Evolutionary conservation across 2,888 invertebrate genomes (phyloP).

Genomic region (Carcina quercana): DNA sequence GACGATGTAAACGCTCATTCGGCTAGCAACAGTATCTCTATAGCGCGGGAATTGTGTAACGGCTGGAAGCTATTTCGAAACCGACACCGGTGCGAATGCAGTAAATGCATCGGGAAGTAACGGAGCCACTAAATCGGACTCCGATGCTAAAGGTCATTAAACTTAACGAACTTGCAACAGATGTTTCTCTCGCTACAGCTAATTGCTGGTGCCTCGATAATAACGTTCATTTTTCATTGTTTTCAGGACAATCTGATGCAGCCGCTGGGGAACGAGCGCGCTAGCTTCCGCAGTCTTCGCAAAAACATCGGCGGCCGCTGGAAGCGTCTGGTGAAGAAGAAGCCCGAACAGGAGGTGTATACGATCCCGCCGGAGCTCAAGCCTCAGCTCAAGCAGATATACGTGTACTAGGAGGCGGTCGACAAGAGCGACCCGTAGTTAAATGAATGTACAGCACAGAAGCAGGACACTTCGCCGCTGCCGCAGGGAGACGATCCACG

Average conservation of each 20-base stretch:
- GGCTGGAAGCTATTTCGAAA: conserved; percentile 36
- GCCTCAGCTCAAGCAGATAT: conserved; percentile 91
- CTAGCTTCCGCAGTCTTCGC: conserved; percentile 87
- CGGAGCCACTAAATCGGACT: conserved; percentile 40
- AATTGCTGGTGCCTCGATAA: conserved; percentile 15
- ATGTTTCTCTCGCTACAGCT: conserved; percentile 2
- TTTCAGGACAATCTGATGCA: conserved; percentile 87
- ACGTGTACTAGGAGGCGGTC: conserved; percentile 80
- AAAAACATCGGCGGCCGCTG: conserved; percentile 91
- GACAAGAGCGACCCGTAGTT: conserved; percentile 20
- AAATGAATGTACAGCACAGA: conserved; percentile 42
- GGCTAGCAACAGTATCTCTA: conserved; percentile 42
- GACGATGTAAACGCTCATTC: conserved; percentile 25
- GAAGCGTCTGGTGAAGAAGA: conserved; percentile 89
- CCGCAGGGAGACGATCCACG: conserved; percentile 43
- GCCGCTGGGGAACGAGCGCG: conserved; percentile 79
- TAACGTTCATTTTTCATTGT: conserved; percentile 39
- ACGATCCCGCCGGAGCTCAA: conserved; percentile 91
- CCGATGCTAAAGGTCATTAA: conserved; percentile 36
- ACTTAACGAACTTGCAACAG: conserved; percentile 21
- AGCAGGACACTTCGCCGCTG: conserved; percentile 59
- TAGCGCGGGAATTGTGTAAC: conserved; percentile 47
- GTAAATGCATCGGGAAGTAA: conserved; percentile 47
- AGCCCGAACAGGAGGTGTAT: conserved; percentile 86
- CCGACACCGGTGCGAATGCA: conserved; percentile 35